Base-by-base conservation (phyloP, 2,113 vertebrate species). In the Nothobranchius furzeri region DNA sequence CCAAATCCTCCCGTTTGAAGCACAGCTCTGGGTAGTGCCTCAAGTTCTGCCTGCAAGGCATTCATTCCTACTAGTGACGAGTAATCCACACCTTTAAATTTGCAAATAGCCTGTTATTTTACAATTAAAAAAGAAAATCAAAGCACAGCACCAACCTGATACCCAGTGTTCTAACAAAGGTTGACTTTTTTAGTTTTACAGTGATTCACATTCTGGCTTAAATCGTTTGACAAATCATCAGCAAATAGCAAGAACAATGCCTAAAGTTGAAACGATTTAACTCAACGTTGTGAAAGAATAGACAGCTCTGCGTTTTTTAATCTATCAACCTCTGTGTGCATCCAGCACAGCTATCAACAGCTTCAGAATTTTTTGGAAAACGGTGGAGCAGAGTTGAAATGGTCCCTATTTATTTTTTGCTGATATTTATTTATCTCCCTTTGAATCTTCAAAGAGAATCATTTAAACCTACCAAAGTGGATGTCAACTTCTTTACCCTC, bases 351-450 rank as follows among this genome's bases (percentile, higher is more conserved):
- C 68, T 51, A 57, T 73, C 60, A 76, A 76, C 64, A 45, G 30
- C 43, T 36, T 67, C 53, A 70, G 40, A 71, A 75, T 75, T 57
- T 58, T 57, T 58, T 53, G 59, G 46, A 77, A 68, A 67, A 67
- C 51, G 47, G 62, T 75, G 20, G 42, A 51, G 67, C 62, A 68
- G 25, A 70, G 74, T 81, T 58, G 58, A 50, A 63, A 46, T 67
- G 63, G 49, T 74, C 70, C 81, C 55, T 66, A 60, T 49, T 77
- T 42, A 56, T 71, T 79, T 59, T 79, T 75, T 89, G 81, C 81
- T 87, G 64, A 75, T 89, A 78, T 90, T 90, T 89, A 85, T 86
- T 89, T 85, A 85, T 88, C 82, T 78, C 48, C 49, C 71, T 82
- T 87, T 82, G 79, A 70, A 85, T 85, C 73, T 84, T 88, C 73